Base-by-base conservation (phyloP, 2,797 vertebrate species). In the Eidolon dupreanum region DNA sequence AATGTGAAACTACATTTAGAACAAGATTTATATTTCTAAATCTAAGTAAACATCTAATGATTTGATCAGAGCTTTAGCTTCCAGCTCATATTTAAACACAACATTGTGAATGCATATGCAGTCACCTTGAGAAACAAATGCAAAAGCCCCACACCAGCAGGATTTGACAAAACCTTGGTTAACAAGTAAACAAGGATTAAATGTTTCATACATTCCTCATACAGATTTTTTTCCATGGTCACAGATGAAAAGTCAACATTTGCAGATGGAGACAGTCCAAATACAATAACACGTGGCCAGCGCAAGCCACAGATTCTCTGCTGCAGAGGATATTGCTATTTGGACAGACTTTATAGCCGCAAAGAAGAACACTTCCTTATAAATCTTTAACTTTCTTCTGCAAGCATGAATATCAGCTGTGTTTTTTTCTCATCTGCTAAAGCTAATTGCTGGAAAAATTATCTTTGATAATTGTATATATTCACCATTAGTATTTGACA, bases 191-290 rank as follows among this genome's bases (percentile, higher is more conserved):
- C 96, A 97, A 95, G 96, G 97, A 98, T 97, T 98, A 98, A 97
- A 97, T 96, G 88, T 98, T 98, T 98, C 97, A 96, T 90, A 95
- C n/a, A 11, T 96, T 89, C 93, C 96, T 98, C 95, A 94, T 92
- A 96, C 79, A 93, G 94, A 98, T 97, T 97, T 97, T 85, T 97
- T 97, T 49, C 95, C 95, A 95, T 96, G 87, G 95, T 98, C 97
- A 97, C 93, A 98, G 97, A 98, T 77, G 90, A 98, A 98, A 98
- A 98, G 97, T 98, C 97, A 98, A 98, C 97, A 98, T 97, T 98
- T 98, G 96, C 93, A 97, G 94, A 98, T 97, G 97, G 98, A 98
- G 88, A 93, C 61, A 93, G 84, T 98, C 97, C 98, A 98, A 98
- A 98, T 59, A 96, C 71, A 98, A 92, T 95, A 98, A 97, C 81